Evolutionary conservation across 37 sponge, comb jelly and placozoan genomes (phyloP).

Genomic region (Crambe crambe): DNA sequence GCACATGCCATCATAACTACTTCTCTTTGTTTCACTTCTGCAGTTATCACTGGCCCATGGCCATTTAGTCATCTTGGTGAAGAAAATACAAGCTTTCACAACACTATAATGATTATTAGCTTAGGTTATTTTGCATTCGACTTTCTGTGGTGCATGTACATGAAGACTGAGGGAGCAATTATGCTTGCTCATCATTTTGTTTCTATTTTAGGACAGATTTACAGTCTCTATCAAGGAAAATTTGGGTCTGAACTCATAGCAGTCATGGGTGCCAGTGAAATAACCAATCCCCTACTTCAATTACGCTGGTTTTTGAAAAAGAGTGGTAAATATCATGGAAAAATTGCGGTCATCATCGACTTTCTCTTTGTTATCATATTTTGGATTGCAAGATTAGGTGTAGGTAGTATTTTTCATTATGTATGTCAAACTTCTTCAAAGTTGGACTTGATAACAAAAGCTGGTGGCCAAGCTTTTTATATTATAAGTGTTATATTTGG

Average conservation of each 20-base stretch:
- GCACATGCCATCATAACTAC: constrained; percentile 66
- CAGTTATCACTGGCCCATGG: constrained; percentile 66
- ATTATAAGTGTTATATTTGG: constrained; percentile 76
- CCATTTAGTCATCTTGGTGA: constrained; percentile 70
- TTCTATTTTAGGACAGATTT: constrained; percentile 60
- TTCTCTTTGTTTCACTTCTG: constrained; percentile 47
- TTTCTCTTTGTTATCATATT: constrained; percentile 44
- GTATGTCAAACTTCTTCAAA: constrained; percentile 43
- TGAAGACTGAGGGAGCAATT: constrained; percentile 66
- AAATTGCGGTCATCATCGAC: constrained; percentile 33
- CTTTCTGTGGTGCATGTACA: constrained; percentile 82
- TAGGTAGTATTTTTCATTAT: constrained; percentile 49
- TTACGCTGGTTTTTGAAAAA: constrained; percentile 72
- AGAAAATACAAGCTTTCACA: constrained; percentile 65
- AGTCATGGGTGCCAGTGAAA: constrained; percentile 79
- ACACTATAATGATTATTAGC: constrained; percentile 63
- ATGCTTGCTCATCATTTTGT: constrained; percentile 92
- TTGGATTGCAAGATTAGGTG: constrained; percentile 32
- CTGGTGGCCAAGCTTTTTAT: constrained; percentile 64
- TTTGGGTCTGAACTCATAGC: constrained; percentile 74
- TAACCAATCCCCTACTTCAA: constrained; percentile 86
- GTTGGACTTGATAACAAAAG: constrained; percentile 29
- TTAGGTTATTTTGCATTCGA: constrained; percentile 93
- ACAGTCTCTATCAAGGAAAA: constrained; percentile 38
- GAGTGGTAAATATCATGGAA: constrained; percentile 38